Evolutionary conservation across 2,888 invertebrate genomes (phyloP).

Genomic region (Idaea biselata): DNA sequence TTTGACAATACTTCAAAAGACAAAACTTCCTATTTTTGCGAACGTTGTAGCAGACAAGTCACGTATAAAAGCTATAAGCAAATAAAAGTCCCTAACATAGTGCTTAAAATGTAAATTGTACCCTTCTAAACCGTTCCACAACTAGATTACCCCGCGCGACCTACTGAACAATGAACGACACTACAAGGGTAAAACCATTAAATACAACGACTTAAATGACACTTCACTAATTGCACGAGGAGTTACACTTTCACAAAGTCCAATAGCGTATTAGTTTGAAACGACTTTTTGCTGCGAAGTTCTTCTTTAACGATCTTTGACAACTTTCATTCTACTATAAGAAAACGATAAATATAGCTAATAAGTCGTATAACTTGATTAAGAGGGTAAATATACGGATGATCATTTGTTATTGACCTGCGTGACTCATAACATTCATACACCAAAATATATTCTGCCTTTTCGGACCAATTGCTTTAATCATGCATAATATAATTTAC

Average conservation of each 20-base stretch:
- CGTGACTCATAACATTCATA: not conserved
- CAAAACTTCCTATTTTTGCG: no score
- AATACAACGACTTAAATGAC: not conserved
- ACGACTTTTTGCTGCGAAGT: not conserved
- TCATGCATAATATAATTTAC: not conserved
- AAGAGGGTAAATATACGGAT: not conserved
- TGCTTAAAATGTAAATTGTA: not conserved
- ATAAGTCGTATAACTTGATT: not conserved
- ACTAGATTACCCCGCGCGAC: not conserved
- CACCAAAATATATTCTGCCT: not conserved
- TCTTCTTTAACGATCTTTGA: not conserved
- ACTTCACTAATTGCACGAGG: not conserved
- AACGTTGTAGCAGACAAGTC: no score
- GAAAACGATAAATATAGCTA: not conserved
- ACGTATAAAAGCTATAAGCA: no score
- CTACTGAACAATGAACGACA: not conserved
- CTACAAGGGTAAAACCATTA: not conserved
- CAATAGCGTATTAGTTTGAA: not conserved
- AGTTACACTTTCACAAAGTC: not conserved
- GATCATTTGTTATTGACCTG: not conserved
- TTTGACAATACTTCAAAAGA: no score
- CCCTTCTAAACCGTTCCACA: not conserved
- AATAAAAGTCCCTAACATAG: not conserved
- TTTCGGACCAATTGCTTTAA: not conserved
- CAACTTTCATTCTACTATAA: not conserved